Evolutionary conservation across 2,888 invertebrate species (phyloP).

Genomic region (Melieria picta): DNA sequence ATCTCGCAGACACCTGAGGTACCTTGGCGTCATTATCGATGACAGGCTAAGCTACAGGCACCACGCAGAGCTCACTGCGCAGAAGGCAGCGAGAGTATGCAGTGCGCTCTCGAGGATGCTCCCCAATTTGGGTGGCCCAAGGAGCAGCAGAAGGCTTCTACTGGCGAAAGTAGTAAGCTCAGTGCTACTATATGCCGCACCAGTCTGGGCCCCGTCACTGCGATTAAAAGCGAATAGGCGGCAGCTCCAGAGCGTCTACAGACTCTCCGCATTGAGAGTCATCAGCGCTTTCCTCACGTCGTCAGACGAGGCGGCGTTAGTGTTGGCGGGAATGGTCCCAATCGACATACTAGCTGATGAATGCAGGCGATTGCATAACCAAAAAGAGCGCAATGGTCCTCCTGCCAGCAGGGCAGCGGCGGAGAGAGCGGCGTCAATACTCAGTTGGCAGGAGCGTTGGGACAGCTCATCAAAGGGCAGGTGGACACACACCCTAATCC

Average conservation of each 20-base stretch:
- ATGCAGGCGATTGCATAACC: background rate
- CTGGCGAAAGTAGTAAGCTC: slow-evolving; percentile 11
- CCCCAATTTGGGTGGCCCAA: too few relatives aligned
- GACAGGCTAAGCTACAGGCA: background rate
- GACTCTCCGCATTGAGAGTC: background rate
- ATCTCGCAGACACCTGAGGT: background rate
- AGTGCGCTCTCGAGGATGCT: too few relatives aligned
- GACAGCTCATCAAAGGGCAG: background rate
- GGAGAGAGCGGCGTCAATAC: background rate
- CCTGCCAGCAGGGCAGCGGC: background rate
- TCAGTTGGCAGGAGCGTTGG: background rate
- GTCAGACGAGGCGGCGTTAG: slow-evolving; percentile 6
- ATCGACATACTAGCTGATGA: slow-evolving; percentile 4
- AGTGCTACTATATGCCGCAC: slow-evolving; percentile 9
- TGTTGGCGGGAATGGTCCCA: slow-evolving; percentile 9
- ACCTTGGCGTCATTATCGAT: slow-evolving; percentile 20
- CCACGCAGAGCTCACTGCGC: too few relatives aligned
- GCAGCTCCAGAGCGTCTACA: background rate
- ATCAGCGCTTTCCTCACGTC: slow-evolving; percentile 4
- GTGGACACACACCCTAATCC: background rate
- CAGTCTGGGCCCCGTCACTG: slow-evolving; percentile 9
- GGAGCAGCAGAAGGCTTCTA: background rate
- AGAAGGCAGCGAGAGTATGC: too few relatives aligned
- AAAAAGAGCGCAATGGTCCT: too few relatives aligned
- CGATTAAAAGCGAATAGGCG: background rate